A percentile compares a stretch with the other conserved stretches of the same genome.
These are phyloP conservation scores for Pelobates cultripes DNA, from an alignment of 2,797 vertebrate species.

Conservation along the genomic window DNA sequence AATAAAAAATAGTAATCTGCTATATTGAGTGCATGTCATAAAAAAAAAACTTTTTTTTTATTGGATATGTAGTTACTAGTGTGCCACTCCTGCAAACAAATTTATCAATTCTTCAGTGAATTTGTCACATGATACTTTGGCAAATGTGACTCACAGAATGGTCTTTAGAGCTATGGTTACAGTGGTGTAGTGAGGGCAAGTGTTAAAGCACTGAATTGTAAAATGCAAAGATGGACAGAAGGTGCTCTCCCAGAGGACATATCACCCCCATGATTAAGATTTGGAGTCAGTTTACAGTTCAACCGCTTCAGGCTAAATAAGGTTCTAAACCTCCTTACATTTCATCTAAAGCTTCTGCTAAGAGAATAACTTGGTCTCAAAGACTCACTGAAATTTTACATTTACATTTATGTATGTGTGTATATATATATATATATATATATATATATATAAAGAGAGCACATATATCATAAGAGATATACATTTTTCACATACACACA, in stretches of 20 bases:
- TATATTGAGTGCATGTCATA: too few species aligned
- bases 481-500: too few species aligned
- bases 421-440: background rate
- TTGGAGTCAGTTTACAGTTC: slow-evolving; percentile 53
- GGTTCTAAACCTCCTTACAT: slow-evolving; percentile 42
- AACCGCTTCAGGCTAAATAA: slow-evolving; percentile 25
- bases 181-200: slow-evolving; percentile 33
- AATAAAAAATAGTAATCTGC: too few species aligned
- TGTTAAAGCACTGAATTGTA: slow-evolving; percentile 56
- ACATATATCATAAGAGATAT: too few species aligned
- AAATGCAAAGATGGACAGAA: slow-evolving; percentile 25
- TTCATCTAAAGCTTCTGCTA: slow-evolving; percentile 51
- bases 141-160: slow-evolving; percentile 27
- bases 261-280: background rate
- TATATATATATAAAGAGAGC: too few species aligned
- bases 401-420: background rate
- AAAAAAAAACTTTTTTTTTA: too few species aligned
- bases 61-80: too few species aligned
- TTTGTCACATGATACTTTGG: slow-evolving; percentile 29
- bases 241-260: slow-evolving; percentile 42
- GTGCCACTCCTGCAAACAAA: background rate
- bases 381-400: background rate
- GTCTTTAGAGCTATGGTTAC: background rate
- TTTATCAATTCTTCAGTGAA: background rate
- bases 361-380: slow-evolving; percentile 19